A percentile compares a stretch with the other conserved stretches of the same genome.
phyloP scores from a whole-genome alignment of 2,797 vertebrate genomes.

The Acrossocheilus fasciatus region DNA sequence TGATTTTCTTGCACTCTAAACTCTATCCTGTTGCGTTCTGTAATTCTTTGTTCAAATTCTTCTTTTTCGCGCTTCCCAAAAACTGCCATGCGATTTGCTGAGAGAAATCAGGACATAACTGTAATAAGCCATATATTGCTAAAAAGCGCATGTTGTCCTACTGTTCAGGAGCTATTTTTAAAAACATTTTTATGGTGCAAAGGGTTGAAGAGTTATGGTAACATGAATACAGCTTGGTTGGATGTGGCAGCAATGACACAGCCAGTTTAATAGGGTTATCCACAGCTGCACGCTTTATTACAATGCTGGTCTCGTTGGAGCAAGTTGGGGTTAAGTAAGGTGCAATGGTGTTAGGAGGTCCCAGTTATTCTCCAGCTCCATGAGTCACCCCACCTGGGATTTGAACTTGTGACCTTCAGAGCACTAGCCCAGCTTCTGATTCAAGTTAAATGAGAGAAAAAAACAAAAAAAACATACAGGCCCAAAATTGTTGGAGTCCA shows the following conservation, averaged over 20 bases:
- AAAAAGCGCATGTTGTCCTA: background rate
- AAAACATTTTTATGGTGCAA: background rate
- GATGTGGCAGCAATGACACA: background rate
- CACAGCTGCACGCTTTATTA: background rate
- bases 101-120: background rate
- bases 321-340: conserved; percentile 4
- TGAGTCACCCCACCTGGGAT: background rate
- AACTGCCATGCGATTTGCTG: background rate
- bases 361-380: conserved; percentile 10
- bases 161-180: background rate
- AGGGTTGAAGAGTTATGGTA: background rate
- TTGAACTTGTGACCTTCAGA: conserved; percentile 1
- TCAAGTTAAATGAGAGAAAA: conserved; percentile 6
- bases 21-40: background rate
- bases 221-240: background rate
- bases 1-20: background rate
- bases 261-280: background rate
- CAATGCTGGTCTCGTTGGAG: background rate
- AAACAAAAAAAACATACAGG: background rate
- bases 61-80: background rate
- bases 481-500: conserved; percentile 18
- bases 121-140: background rate
- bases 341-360: background rate
- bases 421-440: background rate
- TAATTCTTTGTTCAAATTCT: background rate